These are phyloP conservation scores for Acestrorhynchus altus DNA, from an alignment of 2,797 vertebrate genomes.

Conservation along the genomic window DNA sequence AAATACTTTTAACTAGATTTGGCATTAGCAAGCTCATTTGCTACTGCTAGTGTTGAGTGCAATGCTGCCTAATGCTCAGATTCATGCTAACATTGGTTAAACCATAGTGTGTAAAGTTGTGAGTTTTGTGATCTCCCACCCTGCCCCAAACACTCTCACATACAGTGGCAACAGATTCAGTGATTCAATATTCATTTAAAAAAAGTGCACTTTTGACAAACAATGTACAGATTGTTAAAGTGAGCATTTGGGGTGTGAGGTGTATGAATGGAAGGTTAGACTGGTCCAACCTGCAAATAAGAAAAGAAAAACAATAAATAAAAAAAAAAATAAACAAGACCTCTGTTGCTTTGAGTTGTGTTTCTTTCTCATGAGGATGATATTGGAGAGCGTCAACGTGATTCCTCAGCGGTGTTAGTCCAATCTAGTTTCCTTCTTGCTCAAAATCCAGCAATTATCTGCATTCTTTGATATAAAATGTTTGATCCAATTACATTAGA, in stretches of 20 bases:
- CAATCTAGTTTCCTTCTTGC: too few species aligned
- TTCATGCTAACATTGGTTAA: slow-evolving; percentile 18
- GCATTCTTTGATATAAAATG: too few species aligned
- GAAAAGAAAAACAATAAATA: slow-evolving; percentile 38
- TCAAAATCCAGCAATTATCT: too few species aligned
- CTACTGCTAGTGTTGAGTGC: slow-evolving; percentile 7
- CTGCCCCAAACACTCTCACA: slow-evolving; percentile 16
- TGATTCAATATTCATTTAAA: slow-evolving; percentile 47
- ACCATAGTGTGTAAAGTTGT: not conserved
- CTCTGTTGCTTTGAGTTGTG: slow-evolving; percentile 9
- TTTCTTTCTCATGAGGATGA: slow-evolving; percentile 1
- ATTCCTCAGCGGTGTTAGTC: too few species aligned
- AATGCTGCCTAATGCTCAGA: slow-evolving; percentile 23
- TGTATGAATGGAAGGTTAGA: slow-evolving; percentile 48
- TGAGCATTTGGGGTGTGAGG: slow-evolving; percentile 33
- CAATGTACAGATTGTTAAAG: slow-evolving; percentile 57
- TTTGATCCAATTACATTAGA: too few species aligned
- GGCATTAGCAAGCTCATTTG: slow-evolving; percentile 31
- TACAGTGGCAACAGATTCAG: slow-evolving; percentile 41
- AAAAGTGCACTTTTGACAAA: slow-evolving; percentile 64
- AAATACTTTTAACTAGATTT: slow-evolving; percentile 12
- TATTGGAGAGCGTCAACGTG: not conserved
- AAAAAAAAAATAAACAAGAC: slow-evolving; percentile 41
- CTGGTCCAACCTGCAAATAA: slow-evolving; percentile 32
- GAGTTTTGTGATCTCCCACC: slow-evolving; percentile 26